phyloP scores from a whole-genome alignment of 2,888 invertebrate genomes.

The Hypomecis punctinalis region DNA sequence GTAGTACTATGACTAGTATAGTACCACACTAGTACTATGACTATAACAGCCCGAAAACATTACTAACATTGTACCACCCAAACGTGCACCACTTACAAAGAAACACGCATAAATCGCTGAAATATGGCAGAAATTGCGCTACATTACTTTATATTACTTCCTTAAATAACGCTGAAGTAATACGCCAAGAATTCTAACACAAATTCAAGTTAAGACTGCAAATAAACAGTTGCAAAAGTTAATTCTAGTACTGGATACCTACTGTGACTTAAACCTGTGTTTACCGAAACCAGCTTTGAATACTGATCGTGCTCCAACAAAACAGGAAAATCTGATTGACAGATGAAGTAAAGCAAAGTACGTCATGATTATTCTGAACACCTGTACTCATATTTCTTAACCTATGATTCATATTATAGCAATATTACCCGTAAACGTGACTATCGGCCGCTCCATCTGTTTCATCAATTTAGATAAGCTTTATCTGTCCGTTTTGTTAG shows the following conservation, averaged over 20 bases:
- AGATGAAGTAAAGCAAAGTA: slow-evolving; percentile 44
- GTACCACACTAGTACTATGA: neutral
- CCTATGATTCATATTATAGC: slow-evolving; percentile 52
- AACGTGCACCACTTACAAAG: neutral
- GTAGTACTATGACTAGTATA: slow-evolving; percentile 3
- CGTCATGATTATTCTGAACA: slow-evolving; percentile 48
- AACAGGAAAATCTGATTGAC: slow-evolving; percentile 51
- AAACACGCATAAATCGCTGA: neutral
- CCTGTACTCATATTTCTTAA: slow-evolving; percentile 40
- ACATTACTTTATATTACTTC: neutral
- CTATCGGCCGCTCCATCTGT: slow-evolving; percentile 51
- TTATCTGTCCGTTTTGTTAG: slow-evolving; percentile 32
- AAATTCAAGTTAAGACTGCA: neutral
- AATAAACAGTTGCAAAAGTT: slow-evolving; percentile 15
- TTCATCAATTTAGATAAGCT: slow-evolving; percentile 40
- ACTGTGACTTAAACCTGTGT: slow-evolving; percentile 17
- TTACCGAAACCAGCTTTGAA: slow-evolving; percentile 37
- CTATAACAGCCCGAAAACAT: slow-evolving; percentile 2
- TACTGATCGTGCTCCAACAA: slow-evolving; percentile 47
- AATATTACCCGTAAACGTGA: slow-evolving; percentile 40
- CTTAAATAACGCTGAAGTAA: slow-evolving; percentile 1
- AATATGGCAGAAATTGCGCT: neutral
- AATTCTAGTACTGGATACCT: slow-evolving; percentile 12
- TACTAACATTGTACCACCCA: neutral
- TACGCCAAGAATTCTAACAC: neutral